Percentiles rank a stretch among this genome's conserved stretches.
phyloP scores from a whole-genome alignment of 2,888 invertebrate species.

The Pharmacophagus antenor region DNA sequence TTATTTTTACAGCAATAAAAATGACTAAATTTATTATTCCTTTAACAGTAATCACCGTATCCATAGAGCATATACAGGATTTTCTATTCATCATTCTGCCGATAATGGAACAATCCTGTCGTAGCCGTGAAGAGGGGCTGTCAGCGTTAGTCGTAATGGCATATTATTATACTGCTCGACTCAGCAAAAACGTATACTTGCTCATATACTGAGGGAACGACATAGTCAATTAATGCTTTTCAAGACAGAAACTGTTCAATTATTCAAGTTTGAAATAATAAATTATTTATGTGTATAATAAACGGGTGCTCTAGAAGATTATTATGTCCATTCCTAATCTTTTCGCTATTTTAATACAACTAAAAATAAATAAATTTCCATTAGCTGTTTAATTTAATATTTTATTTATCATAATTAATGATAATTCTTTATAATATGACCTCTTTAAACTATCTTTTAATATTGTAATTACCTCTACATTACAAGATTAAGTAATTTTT shows the following conservation, averaged over 20 bases:
- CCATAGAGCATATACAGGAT: conserved; percentile 55
- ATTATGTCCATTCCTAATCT: too few species aligned
- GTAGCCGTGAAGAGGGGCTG: conserved; percentile 63
- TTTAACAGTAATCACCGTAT: conserved; percentile 44
- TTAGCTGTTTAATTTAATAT: too few species aligned
- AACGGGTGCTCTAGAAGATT: too few species aligned
- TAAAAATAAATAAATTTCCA: too few species aligned
- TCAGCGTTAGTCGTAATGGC: conserved; percentile 69
- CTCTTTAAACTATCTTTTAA: too few species aligned
- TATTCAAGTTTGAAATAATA: conserved; percentile 20
- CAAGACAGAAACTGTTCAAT: conserved; percentile 13
- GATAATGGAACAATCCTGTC: conserved; percentile 80
- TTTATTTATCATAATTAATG: too few species aligned
- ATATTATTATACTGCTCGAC: conserved; percentile 42
- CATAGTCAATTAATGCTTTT: conserved; percentile 27
- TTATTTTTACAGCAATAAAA: conserved; percentile 3
- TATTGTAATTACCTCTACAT: too few species aligned
- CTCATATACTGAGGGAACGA: conserved; percentile 31
- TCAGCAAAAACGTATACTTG: conserved; percentile 55
- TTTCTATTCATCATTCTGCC: conserved; percentile 68
- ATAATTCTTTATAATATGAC: too few species aligned
- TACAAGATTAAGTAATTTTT: too few species aligned
- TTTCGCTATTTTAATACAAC: too few species aligned
- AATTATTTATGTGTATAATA: too few species aligned
- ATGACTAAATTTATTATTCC: conserved; percentile 6